Evolutionary conservation across 2,888 invertebrate genomes (phyloP).

Genomic region (Chrysolina oricalcia): DNA sequence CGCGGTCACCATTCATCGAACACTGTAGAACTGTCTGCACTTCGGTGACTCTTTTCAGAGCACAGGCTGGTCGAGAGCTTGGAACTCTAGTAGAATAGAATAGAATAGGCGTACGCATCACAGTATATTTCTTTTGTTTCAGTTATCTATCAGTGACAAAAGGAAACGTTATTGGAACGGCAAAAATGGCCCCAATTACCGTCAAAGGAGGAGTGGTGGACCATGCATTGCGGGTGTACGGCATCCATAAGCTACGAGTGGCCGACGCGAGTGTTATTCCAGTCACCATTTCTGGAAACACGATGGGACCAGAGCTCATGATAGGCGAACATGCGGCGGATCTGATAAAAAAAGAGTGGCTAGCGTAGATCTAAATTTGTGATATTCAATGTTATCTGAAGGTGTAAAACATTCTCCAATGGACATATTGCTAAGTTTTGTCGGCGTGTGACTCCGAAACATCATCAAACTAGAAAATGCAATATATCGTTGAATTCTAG

Average conservation of each 20-base stretch:
- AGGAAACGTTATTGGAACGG: constrained; percentile 74
- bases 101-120: too few relatives aligned
- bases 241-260: constrained; percentile 77
- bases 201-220: constrained; percentile 80
- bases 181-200: constrained; percentile 80
- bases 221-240: constrained; percentile 77
- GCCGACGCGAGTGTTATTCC: constrained; percentile 82
- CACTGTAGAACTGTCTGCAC: too few relatives aligned
- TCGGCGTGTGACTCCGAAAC: too few relatives aligned
- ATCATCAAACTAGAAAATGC: too few relatives aligned
- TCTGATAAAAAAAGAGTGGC: constrained; percentile 75
- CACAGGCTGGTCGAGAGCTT: too few relatives aligned
- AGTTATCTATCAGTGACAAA: constrained; percentile 58
- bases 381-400: background rate
- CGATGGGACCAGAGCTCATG: constrained; percentile 81
- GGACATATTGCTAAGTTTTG: too few relatives aligned
- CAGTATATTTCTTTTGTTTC: constrained; percentile 13
- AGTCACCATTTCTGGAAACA: constrained; percentile 78
- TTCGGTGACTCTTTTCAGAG: too few relatives aligned
- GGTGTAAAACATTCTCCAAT: too few relatives aligned
- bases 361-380: constrained; percentile 15
- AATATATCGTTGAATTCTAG: too few relatives aligned
- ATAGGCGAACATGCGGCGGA: constrained; percentile 83
- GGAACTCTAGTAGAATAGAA: too few relatives aligned
- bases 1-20: too few relatives aligned